Conservation (phyloP, 2,888 invertebrate genomes). For the Ashinkailepas kermadecensis region DNA sequence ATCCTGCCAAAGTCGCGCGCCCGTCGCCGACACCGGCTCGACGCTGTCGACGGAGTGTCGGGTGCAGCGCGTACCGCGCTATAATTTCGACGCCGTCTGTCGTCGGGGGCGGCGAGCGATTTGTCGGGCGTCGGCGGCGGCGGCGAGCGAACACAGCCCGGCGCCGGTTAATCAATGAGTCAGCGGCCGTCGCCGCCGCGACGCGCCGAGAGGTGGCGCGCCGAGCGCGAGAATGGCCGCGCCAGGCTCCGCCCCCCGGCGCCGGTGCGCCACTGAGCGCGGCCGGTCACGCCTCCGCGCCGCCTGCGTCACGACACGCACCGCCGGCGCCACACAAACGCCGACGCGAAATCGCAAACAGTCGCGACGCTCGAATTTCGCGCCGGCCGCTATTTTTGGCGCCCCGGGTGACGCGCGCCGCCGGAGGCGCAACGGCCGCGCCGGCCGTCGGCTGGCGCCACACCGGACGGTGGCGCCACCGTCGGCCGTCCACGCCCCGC, state of each 20-base stretch:
- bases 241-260: conserved; percentile 7
- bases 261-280: background rate
- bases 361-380: background rate
- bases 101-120: background rate
- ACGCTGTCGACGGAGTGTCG: background rate
- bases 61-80: no score
- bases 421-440: background rate
- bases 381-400: background rate
- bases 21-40: background rate
- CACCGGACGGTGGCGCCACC: background rate
- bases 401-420: background rate
- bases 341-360: background rate
- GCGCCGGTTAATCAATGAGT: background rate
- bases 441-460: background rate
- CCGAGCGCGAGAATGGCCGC: conserved; percentile 7
- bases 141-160: background rate
- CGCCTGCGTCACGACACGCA: background rate
- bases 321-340: background rate
- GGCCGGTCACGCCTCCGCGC: background rate
- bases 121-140: background rate
- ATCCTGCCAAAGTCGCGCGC: background rate
- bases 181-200: background rate
- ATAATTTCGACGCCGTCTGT: background rate
- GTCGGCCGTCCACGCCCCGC: background rate
- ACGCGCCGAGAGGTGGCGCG: conserved; percentile 4